A percentile compares a stretch with the other conserved stretches of the same genome.
phyloP scores from a whole-genome alignment of 2,113 vertebrate genomes.

The Rhabdomys dilectus region DNA sequence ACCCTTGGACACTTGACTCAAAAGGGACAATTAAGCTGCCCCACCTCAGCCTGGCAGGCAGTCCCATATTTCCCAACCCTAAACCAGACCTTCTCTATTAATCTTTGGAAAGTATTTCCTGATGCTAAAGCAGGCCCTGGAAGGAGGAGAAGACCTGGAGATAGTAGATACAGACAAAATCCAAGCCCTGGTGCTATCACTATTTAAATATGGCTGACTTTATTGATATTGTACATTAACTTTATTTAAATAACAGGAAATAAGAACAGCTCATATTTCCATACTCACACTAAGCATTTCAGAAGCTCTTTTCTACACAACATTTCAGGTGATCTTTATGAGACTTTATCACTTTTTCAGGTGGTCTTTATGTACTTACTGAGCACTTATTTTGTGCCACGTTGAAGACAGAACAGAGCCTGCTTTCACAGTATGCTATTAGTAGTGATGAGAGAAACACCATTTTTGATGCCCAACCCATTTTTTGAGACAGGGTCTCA shows the following conservation, averaged over 20 bases:
- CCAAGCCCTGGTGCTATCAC: not conserved
- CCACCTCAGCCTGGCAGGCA: not conserved
- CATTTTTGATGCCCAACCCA: not conserved
- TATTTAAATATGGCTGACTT: constrained; percentile 13
- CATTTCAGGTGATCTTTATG: not conserved
- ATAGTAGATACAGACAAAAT: not conserved
- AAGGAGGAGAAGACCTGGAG: not conserved
- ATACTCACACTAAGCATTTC: not conserved
- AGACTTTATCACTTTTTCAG: too few relatives aligned
- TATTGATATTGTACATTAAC: constrained; percentile 21
- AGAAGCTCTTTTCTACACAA: not conserved
- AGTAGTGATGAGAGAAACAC: not conserved
- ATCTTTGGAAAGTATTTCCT: constrained; percentile 52
- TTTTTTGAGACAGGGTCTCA: not conserved
- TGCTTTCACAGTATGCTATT: not conserved
- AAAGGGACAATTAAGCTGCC: not conserved
- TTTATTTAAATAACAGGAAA: constrained; percentile 34
- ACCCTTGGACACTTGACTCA: not conserved
- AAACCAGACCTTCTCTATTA: not conserved
- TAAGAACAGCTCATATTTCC: not conserved
- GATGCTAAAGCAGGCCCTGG: not conserved
- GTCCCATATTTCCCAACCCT: constrained; percentile 20
- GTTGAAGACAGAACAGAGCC: not conserved
- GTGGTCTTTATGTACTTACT: not conserved
- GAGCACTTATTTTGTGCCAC: not conserved